These are phyloP conservation scores for Sminthurinus aureus DNA, from an alignment of 2,888 invertebrate genomes.

Conservation along the genomic window DNA sequence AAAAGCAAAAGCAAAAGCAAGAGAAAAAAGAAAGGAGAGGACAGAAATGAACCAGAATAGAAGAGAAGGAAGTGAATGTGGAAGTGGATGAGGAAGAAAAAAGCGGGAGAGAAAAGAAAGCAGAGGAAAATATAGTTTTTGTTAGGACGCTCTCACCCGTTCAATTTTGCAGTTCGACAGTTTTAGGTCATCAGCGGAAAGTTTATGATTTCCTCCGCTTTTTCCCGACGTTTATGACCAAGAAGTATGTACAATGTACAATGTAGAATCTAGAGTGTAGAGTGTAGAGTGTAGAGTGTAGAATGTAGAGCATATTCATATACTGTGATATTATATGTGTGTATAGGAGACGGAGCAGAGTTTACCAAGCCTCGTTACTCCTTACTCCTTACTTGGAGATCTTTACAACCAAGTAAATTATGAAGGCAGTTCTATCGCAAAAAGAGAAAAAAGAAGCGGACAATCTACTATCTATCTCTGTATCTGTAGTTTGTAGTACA, in stretches of 20 bases:
- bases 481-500: no score
- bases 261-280: not conserved
- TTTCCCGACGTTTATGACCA: conserved; percentile 30
- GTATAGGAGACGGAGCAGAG: conserved; percentile 14
- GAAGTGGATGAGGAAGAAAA: not conserved
- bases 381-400: no score
- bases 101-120: no score
- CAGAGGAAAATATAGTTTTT: not conserved
- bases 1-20: not conserved
- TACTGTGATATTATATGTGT: no score
- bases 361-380: not conserved
- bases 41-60: not conserved
- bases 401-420: no score
- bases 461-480: no score
- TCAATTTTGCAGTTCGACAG: conserved; percentile 38
- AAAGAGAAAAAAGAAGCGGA: not conserved
- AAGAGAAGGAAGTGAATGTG: conserved; percentile 15
- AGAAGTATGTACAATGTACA: conserved; percentile 11
- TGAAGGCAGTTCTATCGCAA: no score
- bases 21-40: not conserved
- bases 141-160: conserved; percentile 2
- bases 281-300: conserved; percentile 15
- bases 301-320: no score
- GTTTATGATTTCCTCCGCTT: conserved; percentile 33
- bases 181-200: conserved; percentile 38